Conservation (phyloP, 2,888 invertebrate genomes). For the Cephalotes varians region DNA sequence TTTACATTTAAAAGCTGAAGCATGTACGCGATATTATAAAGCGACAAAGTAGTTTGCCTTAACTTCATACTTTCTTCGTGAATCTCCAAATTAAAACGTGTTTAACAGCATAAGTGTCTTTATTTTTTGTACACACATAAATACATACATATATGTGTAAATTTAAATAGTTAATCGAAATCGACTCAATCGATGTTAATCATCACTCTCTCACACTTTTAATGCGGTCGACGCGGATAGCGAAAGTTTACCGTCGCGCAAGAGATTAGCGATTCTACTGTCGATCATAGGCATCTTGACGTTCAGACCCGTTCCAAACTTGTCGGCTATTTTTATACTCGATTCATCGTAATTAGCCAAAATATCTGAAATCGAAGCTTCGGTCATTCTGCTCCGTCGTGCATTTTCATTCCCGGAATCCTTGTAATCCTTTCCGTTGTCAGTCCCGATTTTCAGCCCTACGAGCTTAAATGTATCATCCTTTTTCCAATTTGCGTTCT, state of each 20-base stretch:
- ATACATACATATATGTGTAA: neutral
- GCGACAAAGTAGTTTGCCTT: too few species aligned
- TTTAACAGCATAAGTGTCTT: neutral
- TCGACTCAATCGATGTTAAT: neutral
- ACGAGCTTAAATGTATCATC: neutral
- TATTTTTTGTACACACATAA: neutral
- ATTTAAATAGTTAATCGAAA: constrained; percentile 21
- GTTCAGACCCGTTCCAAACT: neutral
- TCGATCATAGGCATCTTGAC: neutral
- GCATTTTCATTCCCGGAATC: neutral
- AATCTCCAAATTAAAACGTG: neutral
- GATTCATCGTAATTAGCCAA: constrained; percentile 7
- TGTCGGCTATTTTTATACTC: neutral
- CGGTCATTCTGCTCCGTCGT: neutral
- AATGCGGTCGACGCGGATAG: neutral
- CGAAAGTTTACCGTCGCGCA: constrained; percentile 3
- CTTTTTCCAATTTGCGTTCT: neutral
- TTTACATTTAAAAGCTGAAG: neutral
- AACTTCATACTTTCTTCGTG: neutral
- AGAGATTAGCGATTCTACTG: neutral
- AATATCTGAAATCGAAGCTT: constrained; percentile 3
- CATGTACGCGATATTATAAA: too few species aligned
- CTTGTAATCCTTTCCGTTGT: neutral
- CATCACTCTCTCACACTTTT: constrained; percentile 18
- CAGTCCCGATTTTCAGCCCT: neutral